These are phyloP conservation scores for Carabus problematicus DNA, from an alignment of 2,888 invertebrate genomes.

Conservation along the genomic window DNA sequence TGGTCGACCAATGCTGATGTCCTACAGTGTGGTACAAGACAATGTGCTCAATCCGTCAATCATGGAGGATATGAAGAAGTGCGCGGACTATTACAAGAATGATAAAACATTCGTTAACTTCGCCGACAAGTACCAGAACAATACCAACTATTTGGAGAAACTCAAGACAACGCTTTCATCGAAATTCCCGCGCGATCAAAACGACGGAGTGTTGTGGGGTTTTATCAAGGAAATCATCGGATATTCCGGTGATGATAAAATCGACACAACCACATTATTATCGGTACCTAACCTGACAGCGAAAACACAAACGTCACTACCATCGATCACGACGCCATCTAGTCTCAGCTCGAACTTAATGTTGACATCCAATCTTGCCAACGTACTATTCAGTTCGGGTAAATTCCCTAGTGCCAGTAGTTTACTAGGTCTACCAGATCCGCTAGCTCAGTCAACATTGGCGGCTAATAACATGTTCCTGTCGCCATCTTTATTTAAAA, in stretches of 20 bases:
- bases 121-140: slow-evolving; percentile 71
- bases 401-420: slow-evolving; percentile 69
- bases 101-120: slow-evolving; percentile 73
- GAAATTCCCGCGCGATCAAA: slow-evolving; percentile 83
- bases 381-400: slow-evolving; percentile 71
- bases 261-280: slow-evolving; percentile 66
- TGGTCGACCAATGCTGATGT: slow-evolving; percentile 89
- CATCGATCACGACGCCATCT: slow-evolving; percentile 30
- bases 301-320: slow-evolving; percentile 48
- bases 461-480: slow-evolving; percentile 82
- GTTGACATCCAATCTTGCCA: slow-evolving; percentile 71
- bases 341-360: slow-evolving; percentile 65
- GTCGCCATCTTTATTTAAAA: slow-evolving; percentile 75
- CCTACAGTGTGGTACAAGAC: slow-evolving; percentile 84
- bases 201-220: slow-evolving; percentile 79
- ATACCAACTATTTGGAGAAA: slow-evolving; percentile 83
- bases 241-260: slow-evolving; percentile 75
- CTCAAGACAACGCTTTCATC: slow-evolving; percentile 80
- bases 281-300: slow-evolving; percentile 62
- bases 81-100: slow-evolving; percentile 83
- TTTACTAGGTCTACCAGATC: slow-evolving; percentile 74
- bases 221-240: slow-evolving; percentile 78
- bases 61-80: slow-evolving; percentile 84
- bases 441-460: slow-evolving; percentile 76
- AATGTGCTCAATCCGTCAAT: slow-evolving; percentile 80